Evolutionary conservation across 2,113 vertebrate species (phyloP), one percentile per base, ranked within the genome.

Genomic region (Oceanodroma tethys): DNA sequence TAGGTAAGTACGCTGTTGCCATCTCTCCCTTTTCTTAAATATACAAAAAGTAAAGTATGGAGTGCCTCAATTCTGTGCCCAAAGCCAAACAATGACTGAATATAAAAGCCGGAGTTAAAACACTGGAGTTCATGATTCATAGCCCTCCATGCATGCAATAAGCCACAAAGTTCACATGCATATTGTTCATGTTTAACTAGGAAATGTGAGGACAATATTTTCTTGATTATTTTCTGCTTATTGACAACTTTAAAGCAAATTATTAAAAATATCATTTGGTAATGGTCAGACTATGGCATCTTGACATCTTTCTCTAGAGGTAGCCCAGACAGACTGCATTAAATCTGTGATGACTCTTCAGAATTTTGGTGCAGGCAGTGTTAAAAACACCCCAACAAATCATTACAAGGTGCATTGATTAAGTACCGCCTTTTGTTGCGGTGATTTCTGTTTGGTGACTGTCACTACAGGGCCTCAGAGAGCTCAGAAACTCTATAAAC

Each of bases 1-100:
- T 43, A 43, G 63, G 52, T 42, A 81, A 86, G 66, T 21, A 72
- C 0, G 1, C 25, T 60, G 34, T 76, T 91, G 58, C 73, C 27
- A 38, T 89, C 78, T 91, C 81, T 93, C 70, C 60, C 19, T 55
- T 68, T 76, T 90, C 62, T 96, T 94, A 93, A 76, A 90, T 93
- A 91, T 20, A 88, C 86, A 91, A 73, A 82, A 91, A 70, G 50
- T 38, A 32, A 92, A 91, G 34, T 29, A 67, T 32, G 42, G 65
- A 81, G 58, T 45, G 20, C 66, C 50, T 87, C 58, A 53, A 1
- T 59, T 94, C 70, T 42, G 23, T 82, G n/a, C 27, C 62, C 71
- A 83, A 83, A 91, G 63, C 42, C 56, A 89, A 89, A 86, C 20
- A 89, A 55, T 22, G 22, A 52, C 43, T 59, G 25, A 79, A 72